These are phyloP conservation scores for Olivierus martensii DNA, from an alignment of 1,140 invertebrate genomes.

Conservation along the genomic window DNA sequence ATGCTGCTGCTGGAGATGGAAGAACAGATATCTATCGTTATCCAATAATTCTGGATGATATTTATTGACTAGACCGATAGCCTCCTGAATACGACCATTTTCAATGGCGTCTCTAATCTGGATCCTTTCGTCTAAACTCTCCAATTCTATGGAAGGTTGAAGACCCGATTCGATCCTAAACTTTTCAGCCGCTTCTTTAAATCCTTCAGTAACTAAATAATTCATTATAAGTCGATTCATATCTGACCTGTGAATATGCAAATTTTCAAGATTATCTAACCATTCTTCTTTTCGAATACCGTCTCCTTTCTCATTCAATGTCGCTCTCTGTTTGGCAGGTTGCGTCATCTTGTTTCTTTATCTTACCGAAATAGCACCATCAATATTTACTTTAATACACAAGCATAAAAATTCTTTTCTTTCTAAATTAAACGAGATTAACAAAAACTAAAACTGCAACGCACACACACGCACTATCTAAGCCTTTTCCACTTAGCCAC, in stretches of 20 bases:
- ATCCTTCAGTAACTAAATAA: slow-evolving; percentile 93
- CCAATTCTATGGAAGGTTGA: slow-evolving; percentile 68
- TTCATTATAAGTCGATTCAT: slow-evolving; percentile 99
- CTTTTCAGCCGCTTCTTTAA: slow-evolving; percentile 95
- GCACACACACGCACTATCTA: too few species aligned
- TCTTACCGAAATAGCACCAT: too few species aligned
- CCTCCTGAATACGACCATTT: slow-evolving; percentile 80
- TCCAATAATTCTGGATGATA: slow-evolving; percentile 88
- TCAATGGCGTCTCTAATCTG: slow-evolving; percentile 89
- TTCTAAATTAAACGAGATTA: too few species aligned
- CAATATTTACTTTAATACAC: too few species aligned
- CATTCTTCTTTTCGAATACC: slow-evolving; percentile 40
- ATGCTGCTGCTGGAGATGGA: slow-evolving; percentile 92
- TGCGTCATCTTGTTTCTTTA: too few species aligned
- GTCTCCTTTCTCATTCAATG: slow-evolving; percentile 1
- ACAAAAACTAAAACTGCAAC: too few species aligned
- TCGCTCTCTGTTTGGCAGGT: neutral
- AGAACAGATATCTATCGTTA: slow-evolving; percentile 88
- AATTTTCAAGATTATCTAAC: slow-evolving; percentile 51
- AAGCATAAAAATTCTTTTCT: too few species aligned
- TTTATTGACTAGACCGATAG: slow-evolving; percentile 83
- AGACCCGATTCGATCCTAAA: slow-evolving; percentile 89
- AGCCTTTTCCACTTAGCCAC: too few species aligned
- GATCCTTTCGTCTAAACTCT: slow-evolving; percentile 82
- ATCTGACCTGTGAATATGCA: slow-evolving; percentile 71